Base-by-base conservation (phyloP, 2,888 invertebrate species). In the Aethes cnicana region DNA sequence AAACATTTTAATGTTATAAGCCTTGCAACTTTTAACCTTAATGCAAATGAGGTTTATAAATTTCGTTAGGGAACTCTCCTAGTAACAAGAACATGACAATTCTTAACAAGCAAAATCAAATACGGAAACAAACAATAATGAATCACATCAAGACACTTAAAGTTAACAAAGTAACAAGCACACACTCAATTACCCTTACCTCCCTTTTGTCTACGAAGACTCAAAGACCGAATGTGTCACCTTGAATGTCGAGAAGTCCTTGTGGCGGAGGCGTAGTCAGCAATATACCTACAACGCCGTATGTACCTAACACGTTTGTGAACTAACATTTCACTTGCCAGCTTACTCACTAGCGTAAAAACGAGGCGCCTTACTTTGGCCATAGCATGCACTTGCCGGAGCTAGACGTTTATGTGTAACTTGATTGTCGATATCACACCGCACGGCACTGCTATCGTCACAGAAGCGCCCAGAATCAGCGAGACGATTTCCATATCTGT, bases 321-420 rank as follows among this genome's bases (percentile, higher is more conserved):
- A 62, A 60, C 12, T 84, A 83, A 84, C 80, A 75, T 63, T 64
- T 59, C 61, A 71, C 74, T 80, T 83, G 81, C 66, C 62, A 79
- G 84, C 85, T 85, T 85, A 80, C 81, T 85, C 77, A 85, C 84
- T 70, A 73, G 71, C 75, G 65, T 63, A 72, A 33, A 39, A 37
- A 49, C 21, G 17, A 33, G 41, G 11, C 44, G 39, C 66, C 69
- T n/a, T 63, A 36, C 43, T 54, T 55, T 72, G 77, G 76, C 74
- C 77, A 77, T 67, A 81, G 83, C 85, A 86, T 81, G 82, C 67
- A 59, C 62, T 56, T 63, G 56, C 58, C 59, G 59, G 55, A 63
- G 59, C 68, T 69, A 58, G 66, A 63, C 64, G 61, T 53, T 49
- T 68, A 69, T 72, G 68, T 66, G 65, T 48, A 48, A 74, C 59